Evolutionary conservation across 2,797 vertebrate genomes (phyloP).

Genomic region (Molossus alvarezi): DNA sequence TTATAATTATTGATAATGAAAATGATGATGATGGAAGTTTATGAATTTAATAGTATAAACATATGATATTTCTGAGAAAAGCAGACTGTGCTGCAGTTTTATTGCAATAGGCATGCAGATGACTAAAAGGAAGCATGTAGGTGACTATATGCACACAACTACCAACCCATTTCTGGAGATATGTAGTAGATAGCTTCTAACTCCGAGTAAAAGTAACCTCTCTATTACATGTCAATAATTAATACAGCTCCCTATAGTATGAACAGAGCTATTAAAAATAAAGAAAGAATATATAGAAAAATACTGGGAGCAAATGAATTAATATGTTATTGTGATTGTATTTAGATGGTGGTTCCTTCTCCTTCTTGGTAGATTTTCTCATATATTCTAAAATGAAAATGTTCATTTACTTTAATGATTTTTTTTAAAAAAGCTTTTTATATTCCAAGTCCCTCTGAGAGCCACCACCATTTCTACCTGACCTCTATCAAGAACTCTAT

Average conservation of each 20-base stretch:
- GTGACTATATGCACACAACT: neutral
- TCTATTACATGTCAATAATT: neutral
- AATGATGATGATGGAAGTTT: constrained; percentile 48
- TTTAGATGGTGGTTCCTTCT: neutral
- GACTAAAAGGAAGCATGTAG: constrained; percentile 29
- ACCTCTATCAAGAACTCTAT: neutral
- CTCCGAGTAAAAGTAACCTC: neutral
- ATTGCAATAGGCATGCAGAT: neutral
- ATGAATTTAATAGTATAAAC: constrained; percentile 63
- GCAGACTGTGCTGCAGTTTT: neutral
- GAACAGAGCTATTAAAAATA: neutral
- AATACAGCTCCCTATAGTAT: neutral
- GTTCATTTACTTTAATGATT: constrained; percentile 36
- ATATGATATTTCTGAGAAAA: constrained; percentile 21
- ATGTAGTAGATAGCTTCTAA: neutral
- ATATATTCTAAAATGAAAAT: constrained; percentile 54
- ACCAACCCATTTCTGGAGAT: neutral
- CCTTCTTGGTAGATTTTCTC: constrained; percentile 13
- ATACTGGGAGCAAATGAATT: neutral
- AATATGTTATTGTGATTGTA: neutral
- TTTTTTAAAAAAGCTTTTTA: constrained; percentile 20
- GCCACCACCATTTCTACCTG: neutral
- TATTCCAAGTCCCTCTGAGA: constrained; percentile 44
- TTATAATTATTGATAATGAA: constrained; percentile 65
- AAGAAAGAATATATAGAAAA: constrained; percentile 16